Base-by-base conservation (phyloP, 2,797 vertebrate genomes). In the Molossus alvarezi region DNA sequence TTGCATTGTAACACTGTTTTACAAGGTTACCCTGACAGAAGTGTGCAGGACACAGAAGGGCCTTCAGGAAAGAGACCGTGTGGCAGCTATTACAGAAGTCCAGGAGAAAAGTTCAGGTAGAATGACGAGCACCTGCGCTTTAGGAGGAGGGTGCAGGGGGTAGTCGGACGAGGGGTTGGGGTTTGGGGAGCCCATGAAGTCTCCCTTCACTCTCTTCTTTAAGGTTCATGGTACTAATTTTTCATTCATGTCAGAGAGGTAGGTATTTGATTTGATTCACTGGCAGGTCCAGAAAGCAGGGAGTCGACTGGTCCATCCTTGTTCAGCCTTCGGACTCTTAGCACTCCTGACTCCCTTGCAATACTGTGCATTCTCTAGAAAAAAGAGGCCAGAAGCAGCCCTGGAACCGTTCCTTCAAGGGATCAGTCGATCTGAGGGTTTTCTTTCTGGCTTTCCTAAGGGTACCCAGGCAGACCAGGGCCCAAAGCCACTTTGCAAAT, bases 391-490 rank as follows among this genome's bases (percentile, higher is more conserved):
- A 90, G 45, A 75, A 71, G 29, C 76, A 64, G 37, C 12, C 64
- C 29, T 3, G 15, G 71, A 85, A 51, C 27, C 21, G 25, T 14
- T 45, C 92, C n/a, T 62, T 85, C 85, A 62, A 80, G 90, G 75
- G 64, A 64, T 11, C 37, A 57, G 23, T 18, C 69, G 48, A 80
- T 87, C 62, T 81, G 69, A 45, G 12, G 41, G 27, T 90, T 88
- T 96, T 90, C 85, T 84, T 92, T 75, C 65, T 87, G 69, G 27
- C 48, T 80, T 88, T 90, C 20, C 64, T 89, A 7, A 53, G 10
- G 25, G 23, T 67, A 25, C 27, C 23, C 10, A 41, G 55, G 45
- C 48, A 92, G 15, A 13, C 18, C 13, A 4, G 4, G 5, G 65
- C 73, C 87, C 79, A 90, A 87, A 87, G 76, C 15, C 72, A 37